Evolutionary conservation across 1,140 invertebrate species (phyloP).

Genomic region (Cherax quadricarinatus): DNA sequence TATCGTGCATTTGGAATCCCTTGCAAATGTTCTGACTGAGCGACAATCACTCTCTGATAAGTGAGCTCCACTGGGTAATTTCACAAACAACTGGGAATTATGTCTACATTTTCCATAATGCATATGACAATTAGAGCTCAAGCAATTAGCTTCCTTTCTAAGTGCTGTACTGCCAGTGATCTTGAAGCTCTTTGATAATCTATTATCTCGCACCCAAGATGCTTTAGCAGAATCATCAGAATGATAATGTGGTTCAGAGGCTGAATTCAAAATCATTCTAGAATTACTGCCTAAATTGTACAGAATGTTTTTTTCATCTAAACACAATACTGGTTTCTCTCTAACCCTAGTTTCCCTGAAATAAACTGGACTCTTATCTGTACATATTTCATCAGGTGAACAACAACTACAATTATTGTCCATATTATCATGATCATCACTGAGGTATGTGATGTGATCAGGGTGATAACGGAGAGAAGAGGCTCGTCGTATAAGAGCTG

Average conservation of each 20-base stretch:
- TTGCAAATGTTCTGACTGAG: neutral
- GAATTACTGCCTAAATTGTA: neutral
- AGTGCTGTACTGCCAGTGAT: neutral
- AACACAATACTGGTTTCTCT: neutral
- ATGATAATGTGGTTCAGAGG: neutral
- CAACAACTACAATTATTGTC: neutral
- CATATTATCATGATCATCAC: neutral
- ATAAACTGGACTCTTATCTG: neutral
- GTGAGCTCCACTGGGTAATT: slow-evolving; percentile 23
- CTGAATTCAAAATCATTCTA: neutral
- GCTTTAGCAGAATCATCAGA: neutral
- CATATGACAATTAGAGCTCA: neutral
- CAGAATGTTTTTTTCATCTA: neutral
- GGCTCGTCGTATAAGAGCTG: slow-evolving; percentile 62
- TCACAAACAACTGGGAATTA: slow-evolving; percentile 33
- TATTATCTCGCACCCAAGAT: neutral
- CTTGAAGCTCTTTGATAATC: slow-evolving; percentile 22
- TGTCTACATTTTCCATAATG: neutral
- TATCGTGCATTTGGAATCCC: neutral
- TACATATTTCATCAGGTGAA: neutral
- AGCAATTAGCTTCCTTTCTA: neutral
- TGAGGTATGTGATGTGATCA: slow-evolving; percentile 8
- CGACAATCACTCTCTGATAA: slow-evolving; percentile 40
- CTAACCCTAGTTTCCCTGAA: neutral
- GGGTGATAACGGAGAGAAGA: slow-evolving; percentile 53